phyloP scores from a whole-genome alignment of 2,113 vertebrate species.

The Cettia cetti region DNA sequence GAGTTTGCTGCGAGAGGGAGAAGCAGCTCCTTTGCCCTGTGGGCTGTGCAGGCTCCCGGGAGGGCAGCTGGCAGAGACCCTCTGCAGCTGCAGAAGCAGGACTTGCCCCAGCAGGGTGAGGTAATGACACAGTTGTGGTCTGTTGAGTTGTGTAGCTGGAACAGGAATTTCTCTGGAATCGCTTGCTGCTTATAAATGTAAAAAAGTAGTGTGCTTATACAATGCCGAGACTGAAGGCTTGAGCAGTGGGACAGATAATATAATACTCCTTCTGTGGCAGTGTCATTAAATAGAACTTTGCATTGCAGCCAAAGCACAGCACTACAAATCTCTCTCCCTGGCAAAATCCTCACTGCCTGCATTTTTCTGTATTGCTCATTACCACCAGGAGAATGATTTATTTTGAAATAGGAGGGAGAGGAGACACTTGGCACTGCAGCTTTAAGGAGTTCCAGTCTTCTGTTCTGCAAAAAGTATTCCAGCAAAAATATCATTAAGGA shows the following conservation, averaged over 20 bases:
- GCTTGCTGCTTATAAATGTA: conserved; percentile 16
- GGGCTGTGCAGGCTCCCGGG: background rate
- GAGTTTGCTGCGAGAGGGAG: background rate
- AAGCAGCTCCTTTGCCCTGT: fast-evolving
- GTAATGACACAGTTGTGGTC: conserved; percentile 47
- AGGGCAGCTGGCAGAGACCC: background rate
- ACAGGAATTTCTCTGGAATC: conserved; percentile 48
- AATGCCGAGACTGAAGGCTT: conserved; percentile 12
- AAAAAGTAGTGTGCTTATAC: conserved; percentile 46
- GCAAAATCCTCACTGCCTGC: conserved; percentile 26
- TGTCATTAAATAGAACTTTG: conserved; percentile 64
- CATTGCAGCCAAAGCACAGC: conserved; percentile 55
- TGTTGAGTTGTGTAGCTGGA: conserved; percentile 37
- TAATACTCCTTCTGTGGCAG: conserved; percentile 64
- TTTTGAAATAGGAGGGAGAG: conserved; percentile 52
- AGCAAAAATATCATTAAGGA: conserved; percentile 17
- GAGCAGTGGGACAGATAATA: conserved; percentile 57
- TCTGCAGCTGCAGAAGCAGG: conserved; percentile 37
- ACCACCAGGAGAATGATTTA: conserved; percentile 52
- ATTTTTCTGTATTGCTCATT: conserved; percentile 62
- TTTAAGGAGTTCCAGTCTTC: conserved; percentile 35
- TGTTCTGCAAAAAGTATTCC: conserved; percentile 38
- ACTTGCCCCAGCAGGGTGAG: conserved; percentile 22
- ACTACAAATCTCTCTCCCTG: conserved; percentile 36
- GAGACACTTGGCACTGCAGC: background rate